Conservation (phyloP, 2,888 invertebrate species). For the Cheilosia soror region DNA sequence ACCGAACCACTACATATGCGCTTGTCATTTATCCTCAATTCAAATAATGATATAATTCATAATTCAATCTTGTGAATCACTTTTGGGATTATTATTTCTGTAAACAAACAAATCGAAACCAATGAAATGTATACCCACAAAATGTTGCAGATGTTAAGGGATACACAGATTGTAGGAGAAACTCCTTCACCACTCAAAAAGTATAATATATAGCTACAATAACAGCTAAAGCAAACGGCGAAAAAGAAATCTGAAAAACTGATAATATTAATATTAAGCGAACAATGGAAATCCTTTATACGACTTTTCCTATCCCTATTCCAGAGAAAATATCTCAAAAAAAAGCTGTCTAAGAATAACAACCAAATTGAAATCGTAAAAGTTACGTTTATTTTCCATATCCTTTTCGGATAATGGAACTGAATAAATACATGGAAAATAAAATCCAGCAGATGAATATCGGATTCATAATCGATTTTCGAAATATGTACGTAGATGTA, state of each 20-base stretch:
- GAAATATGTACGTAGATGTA: constrained; percentile 3
- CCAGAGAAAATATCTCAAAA: constrained; percentile 10
- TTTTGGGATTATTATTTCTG: constrained; percentile 74
- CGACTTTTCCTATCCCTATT: constrained; percentile 33
- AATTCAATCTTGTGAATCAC: constrained; percentile 74
- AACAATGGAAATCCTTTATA: constrained; percentile 71
- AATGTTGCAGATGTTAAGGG: constrained; percentile 51
- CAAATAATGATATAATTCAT: constrained; percentile 73
- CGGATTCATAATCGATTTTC: constrained; percentile 68
- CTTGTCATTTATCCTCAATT: constrained; percentile 53
- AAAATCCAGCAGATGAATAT: constrained; percentile 44
- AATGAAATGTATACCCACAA: constrained; percentile 56
- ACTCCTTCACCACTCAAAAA: constrained; percentile 25
- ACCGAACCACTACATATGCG: constrained; percentile 9
- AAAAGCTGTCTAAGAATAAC: constrained; percentile 60
- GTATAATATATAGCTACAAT: constrained; percentile 6
- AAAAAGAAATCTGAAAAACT: constrained; percentile 37
- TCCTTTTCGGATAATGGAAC: constrained; percentile 16
- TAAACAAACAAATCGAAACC: constrained; percentile 72
- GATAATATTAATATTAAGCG: constrained; percentile 71
- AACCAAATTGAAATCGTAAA: constrained; percentile 62
- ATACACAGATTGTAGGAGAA: constrained; percentile 40
- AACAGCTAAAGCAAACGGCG: constrained; percentile 32
- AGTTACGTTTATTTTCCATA: constrained; percentile 30
- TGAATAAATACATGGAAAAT: constrained; percentile 24